phyloP scores from a whole-genome alignment of 2,797 vertebrate genomes.

The Xenopus petersii region DNA sequence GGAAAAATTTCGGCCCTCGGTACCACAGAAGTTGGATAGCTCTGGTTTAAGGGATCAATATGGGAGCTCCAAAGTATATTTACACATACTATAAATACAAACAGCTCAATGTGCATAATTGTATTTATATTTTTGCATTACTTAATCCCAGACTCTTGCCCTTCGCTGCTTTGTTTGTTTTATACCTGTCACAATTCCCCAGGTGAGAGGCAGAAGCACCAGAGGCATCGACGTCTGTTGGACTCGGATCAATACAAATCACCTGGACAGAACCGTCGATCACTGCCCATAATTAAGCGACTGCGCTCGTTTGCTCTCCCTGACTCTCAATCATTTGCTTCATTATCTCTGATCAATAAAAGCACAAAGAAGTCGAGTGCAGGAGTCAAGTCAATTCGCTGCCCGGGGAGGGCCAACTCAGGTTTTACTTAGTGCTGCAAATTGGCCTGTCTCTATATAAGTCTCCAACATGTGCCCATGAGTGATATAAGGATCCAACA shows the following conservation, averaged over 20 bases:
- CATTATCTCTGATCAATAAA: conserved; percentile 16
- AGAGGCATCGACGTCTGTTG: too few relatives aligned
- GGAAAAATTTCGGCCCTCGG: too few relatives aligned
- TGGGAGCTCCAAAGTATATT: too few relatives aligned
- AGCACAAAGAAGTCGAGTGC: neutral
- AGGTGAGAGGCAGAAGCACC: too few relatives aligned
- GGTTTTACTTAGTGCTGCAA: conserved; percentile 28
- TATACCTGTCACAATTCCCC: too few relatives aligned
- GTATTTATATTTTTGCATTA: too few relatives aligned
- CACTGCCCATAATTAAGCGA: conserved; percentile 21
- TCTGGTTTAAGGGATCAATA: too few relatives aligned
- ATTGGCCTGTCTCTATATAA: conserved; percentile 26
- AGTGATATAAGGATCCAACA: neutral
- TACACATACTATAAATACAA: too few relatives aligned
- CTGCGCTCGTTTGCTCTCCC: conserved; percentile 23
- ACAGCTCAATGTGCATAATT: too few relatives aligned
- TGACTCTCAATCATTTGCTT: conserved; percentile 11
- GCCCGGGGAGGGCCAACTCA: conserved; percentile 6
- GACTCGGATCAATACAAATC: conserved; percentile 2
- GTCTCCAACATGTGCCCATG: neutral
- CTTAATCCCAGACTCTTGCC: too few relatives aligned
- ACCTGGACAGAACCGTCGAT: neutral
- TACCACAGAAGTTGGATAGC: too few relatives aligned
- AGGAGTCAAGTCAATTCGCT: conserved; percentile 16
- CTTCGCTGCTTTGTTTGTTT: too few relatives aligned